phyloP scores from a whole-genome alignment of 2,888 invertebrate species.

The Oxystoma pomonae region DNA sequence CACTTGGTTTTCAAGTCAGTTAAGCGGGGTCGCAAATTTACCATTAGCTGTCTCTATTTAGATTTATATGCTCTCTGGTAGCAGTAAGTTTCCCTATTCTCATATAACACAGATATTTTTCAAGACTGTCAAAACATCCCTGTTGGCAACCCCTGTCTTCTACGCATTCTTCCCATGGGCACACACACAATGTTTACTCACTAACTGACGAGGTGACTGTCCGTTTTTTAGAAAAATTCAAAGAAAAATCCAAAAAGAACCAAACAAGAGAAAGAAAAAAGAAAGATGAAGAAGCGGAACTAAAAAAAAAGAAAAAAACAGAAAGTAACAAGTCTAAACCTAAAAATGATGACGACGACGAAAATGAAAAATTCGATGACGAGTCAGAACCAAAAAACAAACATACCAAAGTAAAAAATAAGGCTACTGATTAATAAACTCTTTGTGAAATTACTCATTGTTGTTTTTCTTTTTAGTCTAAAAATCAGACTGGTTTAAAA shows the following conservation, averaged over 20 bases:
- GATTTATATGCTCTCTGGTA: too few relatives aligned
- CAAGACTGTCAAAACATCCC: too few relatives aligned
- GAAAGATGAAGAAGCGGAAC: neutral
- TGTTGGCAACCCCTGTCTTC: too few relatives aligned
- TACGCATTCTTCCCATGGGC: too few relatives aligned
- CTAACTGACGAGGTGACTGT: too few relatives aligned
- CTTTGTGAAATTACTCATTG: neutral
- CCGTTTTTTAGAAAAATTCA: neutral
- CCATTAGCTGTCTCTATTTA: too few relatives aligned
- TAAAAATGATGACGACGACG: neutral
- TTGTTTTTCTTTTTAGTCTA: neutral
- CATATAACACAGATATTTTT: too few relatives aligned
- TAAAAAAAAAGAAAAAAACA: neutral
- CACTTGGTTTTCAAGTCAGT: too few relatives aligned
- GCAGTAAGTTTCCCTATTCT: too few relatives aligned
- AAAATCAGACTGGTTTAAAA: neutral
- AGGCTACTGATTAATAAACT: neutral
- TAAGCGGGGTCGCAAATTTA: too few relatives aligned
- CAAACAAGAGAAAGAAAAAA: neutral
- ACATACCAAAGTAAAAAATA: neutral
- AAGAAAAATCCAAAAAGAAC: neutral
- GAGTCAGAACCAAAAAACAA: neutral
- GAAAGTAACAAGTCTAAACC: neutral
- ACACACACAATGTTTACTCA: too few relatives aligned
- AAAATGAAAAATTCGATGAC: neutral